Evolutionary conservation across 2,888 invertebrate genomes (phyloP), one percentile per base, ranked within the genome.

Genomic region (Pyrgus malvae): DNA sequence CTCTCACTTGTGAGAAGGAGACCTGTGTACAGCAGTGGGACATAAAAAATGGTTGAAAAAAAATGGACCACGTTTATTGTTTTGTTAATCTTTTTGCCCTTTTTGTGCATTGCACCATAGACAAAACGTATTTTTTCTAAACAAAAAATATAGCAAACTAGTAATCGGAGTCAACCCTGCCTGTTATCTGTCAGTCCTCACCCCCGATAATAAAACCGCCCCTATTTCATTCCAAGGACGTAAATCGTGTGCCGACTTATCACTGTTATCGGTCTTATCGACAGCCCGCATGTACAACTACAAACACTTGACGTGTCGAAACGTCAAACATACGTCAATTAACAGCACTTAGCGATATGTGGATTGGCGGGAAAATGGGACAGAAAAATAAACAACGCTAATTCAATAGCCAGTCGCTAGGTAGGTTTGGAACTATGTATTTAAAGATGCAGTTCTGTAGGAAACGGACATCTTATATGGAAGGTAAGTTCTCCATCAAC

Each of bases 261-360:
- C 40, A 12, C 23, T 12, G 21, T 40, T 40, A 40, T 23, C 40
- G 21, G n/a, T n/a, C 3, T 6, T 40, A 40, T 40, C 40, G 40
- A 40, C 12, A 40, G 12, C 40, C 40, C 40, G 40, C 40, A 40
- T 40, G 38, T 21, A 1, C 6, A 40, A 16, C 3, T n/a, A 27
- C 35, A 12, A 27, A 40, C 12, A 40, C 40, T 40, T 40, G 40
- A 40, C 12, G 3, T 40, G 23, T 40, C 21, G 12, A 40, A 40
- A 40, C 40, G 40, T 40, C 23, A 23, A 40, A 23, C 23, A 37
- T 27, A 25, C 46, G 25, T 48, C 25, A 37, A 37, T 48, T 48
- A 37, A 48, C 48, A 35, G 8, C 48, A 48, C 37, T 48, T 35
- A 35, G 23, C 23, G 33, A 23, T 1, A 8, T 33, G 17, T 38